Evolutionary conservation across 2,113 vertebrate species (phyloP), one percentile per base, ranked within the genome.

Genomic region (Gambusia holbrooki): DNA sequence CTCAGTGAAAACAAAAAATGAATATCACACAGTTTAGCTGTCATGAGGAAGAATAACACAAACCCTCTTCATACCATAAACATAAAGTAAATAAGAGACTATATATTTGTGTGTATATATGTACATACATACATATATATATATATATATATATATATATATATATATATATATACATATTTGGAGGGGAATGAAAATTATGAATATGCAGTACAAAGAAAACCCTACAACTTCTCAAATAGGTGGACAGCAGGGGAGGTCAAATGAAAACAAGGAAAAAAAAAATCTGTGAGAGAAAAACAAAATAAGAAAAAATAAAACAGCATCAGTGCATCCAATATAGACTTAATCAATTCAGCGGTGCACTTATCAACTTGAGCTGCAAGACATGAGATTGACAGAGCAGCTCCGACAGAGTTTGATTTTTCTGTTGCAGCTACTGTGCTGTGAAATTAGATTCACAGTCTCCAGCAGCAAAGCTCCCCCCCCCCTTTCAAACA

Each of bases 371-470:
- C 91, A 89, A 92, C 85, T 86, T 82, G 88, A 92, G 89, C 89
- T 91, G 84, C 85, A 86, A 91, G 85, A 92, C 90, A 86, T 64
- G 78, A 91, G 92, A 92, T 92, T 93, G 93, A 94, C 92, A 92
- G 86, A 87, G 90, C 89, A 88, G 90, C 90, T 89, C 90, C 88
- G 90, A 91, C 92, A 92, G 90, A 90, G 92, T 93, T 93, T 93
- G 92, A 93, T 93, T 93, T 93, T 93, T 92, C 90, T 89, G 89
- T 88, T 88, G 91, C 86, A 58, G 92, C 85, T 93, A 93, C 93
- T 92, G 89, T 90, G 90, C 92, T 94, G 92, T 92, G 93, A 95
- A 95, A 95, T 94, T 92, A 92, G 88, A 93, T 93, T 94, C 91
- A 92, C 90, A 93, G 89, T 90, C 92, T 90, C 85, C 77, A 84